Percentiles rank a stretch among this genome's conserved stretches.
phyloP scores from a whole-genome alignment of 1,140 invertebrate genomes.

The Geopemphigus sp. region DNA sequence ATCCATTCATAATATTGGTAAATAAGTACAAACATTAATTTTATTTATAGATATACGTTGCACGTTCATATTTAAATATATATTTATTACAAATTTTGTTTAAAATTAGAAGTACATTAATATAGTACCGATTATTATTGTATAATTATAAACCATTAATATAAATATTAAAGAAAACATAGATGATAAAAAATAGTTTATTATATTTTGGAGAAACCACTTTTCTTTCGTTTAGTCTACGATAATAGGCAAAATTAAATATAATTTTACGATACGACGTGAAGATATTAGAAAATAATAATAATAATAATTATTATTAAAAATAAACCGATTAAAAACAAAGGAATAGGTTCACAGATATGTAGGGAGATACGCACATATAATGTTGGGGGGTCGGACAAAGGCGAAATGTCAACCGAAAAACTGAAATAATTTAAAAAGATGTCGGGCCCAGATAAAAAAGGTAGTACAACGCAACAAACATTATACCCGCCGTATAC shows the following conservation, averaged over 20 bases:
- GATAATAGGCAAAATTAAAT: neutral
- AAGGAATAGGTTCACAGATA: neutral
- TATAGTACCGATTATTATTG: too few species aligned
- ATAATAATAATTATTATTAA: constrained; percentile 26
- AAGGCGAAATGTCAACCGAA: constrained; percentile 44
- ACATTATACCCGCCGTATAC: constrained; percentile 9
- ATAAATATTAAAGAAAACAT: too few species aligned
- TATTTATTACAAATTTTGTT: neutral
- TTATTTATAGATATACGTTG: neutral
- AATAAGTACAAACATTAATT: neutral
- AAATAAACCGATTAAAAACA: constrained; percentile 28
- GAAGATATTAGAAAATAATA: constrained; percentile 1
- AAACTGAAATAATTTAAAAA: constrained; percentile 35
- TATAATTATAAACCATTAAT: too few species aligned
- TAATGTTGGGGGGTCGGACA: constrained; percentile 6
- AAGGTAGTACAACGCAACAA: constrained; percentile 1
- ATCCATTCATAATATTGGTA: neutral
- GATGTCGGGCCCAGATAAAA: constrained; percentile 46
- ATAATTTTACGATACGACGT: constrained; percentile 3
- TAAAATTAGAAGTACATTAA: too few species aligned
- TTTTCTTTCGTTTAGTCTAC: too few species aligned
- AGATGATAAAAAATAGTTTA: too few species aligned
- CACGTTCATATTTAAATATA: too few species aligned
- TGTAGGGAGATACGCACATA: neutral
- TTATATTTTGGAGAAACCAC: too few species aligned